Conservation (phyloP, 2,888 invertebrate species). For the Protodeltote pygarga region DNA sequence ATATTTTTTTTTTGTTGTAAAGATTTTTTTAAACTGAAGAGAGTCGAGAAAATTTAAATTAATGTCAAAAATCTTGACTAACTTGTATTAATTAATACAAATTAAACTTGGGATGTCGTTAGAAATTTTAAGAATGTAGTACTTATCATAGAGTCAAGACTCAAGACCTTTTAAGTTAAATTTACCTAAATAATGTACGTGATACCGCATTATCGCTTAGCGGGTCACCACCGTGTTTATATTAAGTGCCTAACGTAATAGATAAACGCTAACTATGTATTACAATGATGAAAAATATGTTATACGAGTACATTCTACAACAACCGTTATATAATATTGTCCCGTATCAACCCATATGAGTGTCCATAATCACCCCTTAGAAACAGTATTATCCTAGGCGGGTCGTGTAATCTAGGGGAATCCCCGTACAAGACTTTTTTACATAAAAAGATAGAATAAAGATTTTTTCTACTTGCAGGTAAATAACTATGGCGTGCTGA, state of each 20-base stretch:
- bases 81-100: not conserved
- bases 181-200: conserved; percentile 45
- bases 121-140: conserved; percentile 11
- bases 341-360: not conserved
- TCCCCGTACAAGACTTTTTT: no score
- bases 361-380: not conserved
- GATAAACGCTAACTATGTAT: conserved; percentile 47
- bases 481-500: conserved; percentile 95
- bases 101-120: not conserved
- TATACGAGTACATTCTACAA: no score
- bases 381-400: no score
- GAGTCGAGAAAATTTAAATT: no score
- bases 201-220: conserved; percentile 43
- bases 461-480: conserved; percentile 88
- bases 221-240: conserved; percentile 58
- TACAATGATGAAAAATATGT: conserved; percentile 31
- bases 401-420: no score
- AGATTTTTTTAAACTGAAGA: no score
- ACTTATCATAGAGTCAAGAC: conserved; percentile 50
- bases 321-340: conserved; percentile 6
- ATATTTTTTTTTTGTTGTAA: no score
- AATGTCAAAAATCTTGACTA: conserved; percentile 21
- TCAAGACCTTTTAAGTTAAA: conserved; percentile 64
- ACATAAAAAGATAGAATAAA: not conserved
- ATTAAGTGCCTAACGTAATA: conserved; percentile 48